phyloP scores from a whole-genome alignment of 1,140 invertebrate genomes.

The Agrypnia vestita region DNA sequence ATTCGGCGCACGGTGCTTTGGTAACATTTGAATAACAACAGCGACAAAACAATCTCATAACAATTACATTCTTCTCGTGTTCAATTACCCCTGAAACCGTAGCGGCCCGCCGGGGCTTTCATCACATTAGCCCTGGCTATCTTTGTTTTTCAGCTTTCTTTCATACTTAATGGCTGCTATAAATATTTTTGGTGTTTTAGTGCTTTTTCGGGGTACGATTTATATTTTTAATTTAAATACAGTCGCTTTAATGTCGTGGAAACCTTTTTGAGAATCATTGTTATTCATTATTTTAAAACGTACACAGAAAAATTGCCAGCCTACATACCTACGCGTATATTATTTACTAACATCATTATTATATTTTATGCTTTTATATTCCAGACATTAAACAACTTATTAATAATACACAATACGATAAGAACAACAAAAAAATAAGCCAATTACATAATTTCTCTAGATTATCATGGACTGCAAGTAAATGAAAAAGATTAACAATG shows the following conservation, averaged over 20 bases:
- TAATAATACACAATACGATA: too few relatives aligned
- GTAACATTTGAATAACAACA: conserved; percentile 58
- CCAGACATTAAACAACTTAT: too few relatives aligned
- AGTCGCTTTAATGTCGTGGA: conserved; percentile 35
- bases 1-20: background rate
- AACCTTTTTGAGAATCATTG: conserved; percentile 13
- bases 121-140: conserved; percentile 26
- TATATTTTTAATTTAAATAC: conserved; percentile 42
- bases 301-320: background rate
- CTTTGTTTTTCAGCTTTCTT: conserved; percentile 49
- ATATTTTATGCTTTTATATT: too few relatives aligned
- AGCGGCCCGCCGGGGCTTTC: conserved; percentile 15
- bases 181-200: conserved; percentile 26
- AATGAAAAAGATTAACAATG: too few relatives aligned
- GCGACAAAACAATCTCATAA: conserved; percentile 58
- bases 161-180: conserved; percentile 37
- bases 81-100: conserved; percentile 60
- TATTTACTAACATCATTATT: too few relatives aligned
- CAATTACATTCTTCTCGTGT: conserved; percentile 59
- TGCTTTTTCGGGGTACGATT: conserved; percentile 25
- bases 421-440: too few relatives aligned
- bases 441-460: too few relatives aligned
- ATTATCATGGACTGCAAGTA: too few relatives aligned
- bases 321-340: background rate
- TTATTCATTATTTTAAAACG: background rate